Evolutionary conservation across 2,888 invertebrate genomes (phyloP).

Genomic region (Ceratothoa steindachneri): DNA sequence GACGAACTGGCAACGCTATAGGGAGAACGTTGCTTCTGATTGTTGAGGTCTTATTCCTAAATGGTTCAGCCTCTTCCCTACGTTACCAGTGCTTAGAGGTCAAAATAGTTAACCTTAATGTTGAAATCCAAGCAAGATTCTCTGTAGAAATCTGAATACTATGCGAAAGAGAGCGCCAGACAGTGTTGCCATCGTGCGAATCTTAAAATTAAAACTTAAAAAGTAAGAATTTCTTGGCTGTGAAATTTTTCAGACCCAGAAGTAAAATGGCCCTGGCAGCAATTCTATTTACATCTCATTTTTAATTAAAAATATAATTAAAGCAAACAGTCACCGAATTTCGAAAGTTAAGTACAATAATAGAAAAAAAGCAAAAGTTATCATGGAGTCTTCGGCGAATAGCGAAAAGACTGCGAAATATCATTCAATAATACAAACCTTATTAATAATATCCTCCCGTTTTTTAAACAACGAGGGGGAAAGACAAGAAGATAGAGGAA

Average conservation of each 20-base stretch:
- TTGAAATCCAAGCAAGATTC: not conserved
- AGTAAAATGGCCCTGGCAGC: not conserved
- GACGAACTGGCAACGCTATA: constrained; percentile 9
- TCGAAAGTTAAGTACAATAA: no score
- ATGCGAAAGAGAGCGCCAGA: not conserved
- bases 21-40: not conserved
- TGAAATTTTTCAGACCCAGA: not conserved
- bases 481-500: no score
- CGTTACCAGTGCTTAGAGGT: not conserved
- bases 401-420: no score
- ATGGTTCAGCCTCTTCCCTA: not conserved
- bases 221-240: not conserved
- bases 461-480: no score
- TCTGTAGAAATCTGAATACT: constrained; percentile 15
- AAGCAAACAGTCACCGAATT: not conserved
- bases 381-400: no score
- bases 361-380: no score
- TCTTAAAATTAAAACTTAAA: constrained; percentile 6
- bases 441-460: no score
- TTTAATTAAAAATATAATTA: not conserved
- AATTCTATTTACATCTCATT: not conserved
- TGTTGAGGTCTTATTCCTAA: not conserved
- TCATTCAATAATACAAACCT: no score
- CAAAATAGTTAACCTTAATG: constrained; percentile 6
- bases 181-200: not conserved